phyloP scores from a whole-genome alignment of 2,113 vertebrate genomes.

The Leptocoma aspasia region DNA sequence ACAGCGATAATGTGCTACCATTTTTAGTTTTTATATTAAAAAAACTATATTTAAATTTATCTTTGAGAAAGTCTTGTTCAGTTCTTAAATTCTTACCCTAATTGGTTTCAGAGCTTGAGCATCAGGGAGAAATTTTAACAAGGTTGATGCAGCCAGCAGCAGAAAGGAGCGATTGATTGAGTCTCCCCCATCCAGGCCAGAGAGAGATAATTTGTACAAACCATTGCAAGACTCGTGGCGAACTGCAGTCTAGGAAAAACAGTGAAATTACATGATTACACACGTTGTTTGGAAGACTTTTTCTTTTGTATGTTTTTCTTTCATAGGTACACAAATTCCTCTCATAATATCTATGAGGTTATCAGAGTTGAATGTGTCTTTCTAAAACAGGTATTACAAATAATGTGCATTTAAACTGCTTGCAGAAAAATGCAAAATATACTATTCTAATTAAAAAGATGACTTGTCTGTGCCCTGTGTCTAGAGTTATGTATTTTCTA shows the following conservation, averaged over 20 bases:
- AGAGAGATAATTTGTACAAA: constrained; percentile 95
- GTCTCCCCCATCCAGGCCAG: constrained; percentile 93
- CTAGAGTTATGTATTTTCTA: background rate
- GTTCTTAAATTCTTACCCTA: constrained; percentile 72
- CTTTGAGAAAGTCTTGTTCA: background rate
- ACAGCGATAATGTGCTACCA: background rate
- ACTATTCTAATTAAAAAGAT: background rate
- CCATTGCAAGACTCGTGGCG: constrained; percentile 96
- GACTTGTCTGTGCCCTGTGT: background rate
- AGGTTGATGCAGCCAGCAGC: constrained; percentile 92
- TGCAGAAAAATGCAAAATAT: background rate
- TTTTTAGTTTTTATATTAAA: background rate
- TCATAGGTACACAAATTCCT: background rate
- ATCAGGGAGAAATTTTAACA: constrained; percentile 97
- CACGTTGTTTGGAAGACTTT: background rate
- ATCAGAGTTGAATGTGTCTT: background rate
- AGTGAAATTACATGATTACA: background rate
- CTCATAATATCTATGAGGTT: background rate
- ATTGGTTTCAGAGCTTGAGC: constrained; percentile 94
- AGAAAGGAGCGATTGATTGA: constrained; percentile 97
- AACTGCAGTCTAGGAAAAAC: constrained; percentile 84
- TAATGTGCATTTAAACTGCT: background rate
- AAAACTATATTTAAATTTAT: background rate
- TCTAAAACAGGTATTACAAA: background rate
- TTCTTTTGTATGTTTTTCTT: background rate